Base-by-base conservation (phyloP, 2,888 invertebrate genomes). In the Hemithea aestivaria region DNA sequence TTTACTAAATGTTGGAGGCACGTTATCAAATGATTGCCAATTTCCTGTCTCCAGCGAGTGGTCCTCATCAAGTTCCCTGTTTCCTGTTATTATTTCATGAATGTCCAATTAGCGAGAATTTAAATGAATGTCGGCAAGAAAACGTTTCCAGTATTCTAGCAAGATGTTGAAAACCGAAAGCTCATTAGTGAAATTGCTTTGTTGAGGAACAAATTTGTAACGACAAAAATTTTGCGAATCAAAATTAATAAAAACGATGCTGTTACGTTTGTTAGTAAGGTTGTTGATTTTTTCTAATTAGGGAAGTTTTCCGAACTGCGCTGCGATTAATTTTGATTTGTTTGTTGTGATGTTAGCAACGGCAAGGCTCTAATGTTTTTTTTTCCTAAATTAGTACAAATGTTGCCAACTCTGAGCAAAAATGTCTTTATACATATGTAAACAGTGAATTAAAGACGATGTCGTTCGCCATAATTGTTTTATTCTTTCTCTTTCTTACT, bases 121-220 rank as follows among this genome's bases (percentile, higher is more conserved):
- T 37, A 54, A 55, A 61, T 53, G 46, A 52, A 52, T 51, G 44
- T 54, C 27, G 45, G 41, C 31, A 48, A 53, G 43, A 45, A 48
- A 33, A 37, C 28, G 39, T 39, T 46, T 44, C 38, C 39, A 40
- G 38, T 40, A 40, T 43, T 53, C 22, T 40, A 30, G 20, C 21
- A 49, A 44, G 38, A 45, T 41, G 45, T 38, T 41, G 35, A 47
- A 51, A 56, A 62, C 48, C 51, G 37, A 50, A 41, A 56, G 54
- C 55, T 62, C 58, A 56, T 62, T 63, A 63, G 56, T 33, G 47
- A 38, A 52, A 46, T 51, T 44, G 46, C 53, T 48, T 51, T 48
- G 51, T 52, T 40, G 41, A 29, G 36, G 45, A 44, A 35, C 41
- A 48, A 40, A 45, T 40, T 48, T 40, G 36, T 36, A 28, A 43